These are phyloP conservation scores for Garrulus glandarius DNA, from an alignment of 2,797 vertebrate genomes.

Conservation along the genomic window DNA sequence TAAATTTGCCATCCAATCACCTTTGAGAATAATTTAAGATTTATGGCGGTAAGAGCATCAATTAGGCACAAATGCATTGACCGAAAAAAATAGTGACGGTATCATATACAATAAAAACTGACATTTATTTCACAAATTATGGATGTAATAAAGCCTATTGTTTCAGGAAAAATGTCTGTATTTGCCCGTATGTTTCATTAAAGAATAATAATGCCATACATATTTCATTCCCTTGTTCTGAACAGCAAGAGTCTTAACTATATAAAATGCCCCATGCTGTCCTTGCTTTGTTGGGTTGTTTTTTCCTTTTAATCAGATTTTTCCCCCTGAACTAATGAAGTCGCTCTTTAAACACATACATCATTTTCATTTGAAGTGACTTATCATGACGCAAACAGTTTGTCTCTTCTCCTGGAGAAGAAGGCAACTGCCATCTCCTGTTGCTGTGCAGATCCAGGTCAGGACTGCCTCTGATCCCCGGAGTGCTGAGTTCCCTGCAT, in stretches of 20 bases:
- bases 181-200: constrained; percentile 46
- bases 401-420: not conserved
- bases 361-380: constrained; percentile 38
- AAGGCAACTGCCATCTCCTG: not conserved
- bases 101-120: not conserved
- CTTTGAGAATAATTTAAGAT: not conserved
- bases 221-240: constrained; percentile 48
- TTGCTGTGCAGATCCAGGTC: not conserved
- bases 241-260: constrained; percentile 4
- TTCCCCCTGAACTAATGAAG: constrained; percentile 8
- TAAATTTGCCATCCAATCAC: not conserved
- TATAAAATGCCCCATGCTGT: constrained; percentile 23
- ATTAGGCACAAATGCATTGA: not conserved
- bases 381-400: not conserved
- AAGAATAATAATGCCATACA: constrained; percentile 62
- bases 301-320: constrained; percentile 30
- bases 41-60: not conserved
- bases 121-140: constrained; percentile 39
- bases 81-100: not conserved
- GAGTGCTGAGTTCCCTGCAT: not conserved
- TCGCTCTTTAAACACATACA: constrained; percentile 13
- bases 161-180: not conserved
- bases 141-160: not conserved
- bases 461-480: accelerated
- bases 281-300: not conserved